phyloP scores from a whole-genome alignment of 2,113 vertebrate species.

The Poeciliopsis occidentalis region DNA sequence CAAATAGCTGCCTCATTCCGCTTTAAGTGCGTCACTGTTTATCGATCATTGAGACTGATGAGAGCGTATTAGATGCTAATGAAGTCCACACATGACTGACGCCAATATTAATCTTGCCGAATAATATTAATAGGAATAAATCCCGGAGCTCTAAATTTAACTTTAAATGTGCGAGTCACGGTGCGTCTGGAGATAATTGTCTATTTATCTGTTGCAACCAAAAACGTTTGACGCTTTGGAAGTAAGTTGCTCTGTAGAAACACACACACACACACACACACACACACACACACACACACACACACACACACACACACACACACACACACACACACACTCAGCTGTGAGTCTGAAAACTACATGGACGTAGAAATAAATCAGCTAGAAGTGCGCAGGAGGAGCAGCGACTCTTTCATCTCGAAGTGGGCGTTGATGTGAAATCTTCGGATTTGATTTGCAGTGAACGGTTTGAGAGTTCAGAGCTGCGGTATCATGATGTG shows the following conservation, averaged over 20 bases:
- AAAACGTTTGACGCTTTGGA: conserved; percentile 12
- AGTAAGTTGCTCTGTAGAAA: not conserved
- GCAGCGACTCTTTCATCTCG: conserved; percentile 12
- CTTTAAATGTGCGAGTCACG: conserved; percentile 30
- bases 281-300: no score
- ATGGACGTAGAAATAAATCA: conserved; percentile 42
- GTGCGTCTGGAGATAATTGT: conserved; percentile 27
- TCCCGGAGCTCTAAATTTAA: conserved; percentile 57
- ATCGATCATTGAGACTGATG: conserved; percentile 74
- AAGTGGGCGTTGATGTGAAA: conserved; percentile 30
- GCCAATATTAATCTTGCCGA: conserved; percentile 71
- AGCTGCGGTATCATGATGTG: conserved; percentile 49
- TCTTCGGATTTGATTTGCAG: conserved; percentile 37
- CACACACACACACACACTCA: not conserved
- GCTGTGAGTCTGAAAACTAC: conserved; percentile 44
- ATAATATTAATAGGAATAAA: conserved; percentile 59
- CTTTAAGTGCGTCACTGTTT: conserved; percentile 65
- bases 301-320: no score
- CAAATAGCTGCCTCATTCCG: conserved; percentile 70
- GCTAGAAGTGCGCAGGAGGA: conserved; percentile 14
- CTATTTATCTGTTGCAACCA: conserved; percentile 30
- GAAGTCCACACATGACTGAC: conserved; percentile 73
- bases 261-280: not conserved
- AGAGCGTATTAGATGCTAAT: conserved; percentile 69
- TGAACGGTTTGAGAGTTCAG: conserved; percentile 22